These are phyloP conservation scores for Tigriopus japonicus DNA, from an alignment of 1,140 invertebrate genomes.

Conservation along the genomic window DNA sequence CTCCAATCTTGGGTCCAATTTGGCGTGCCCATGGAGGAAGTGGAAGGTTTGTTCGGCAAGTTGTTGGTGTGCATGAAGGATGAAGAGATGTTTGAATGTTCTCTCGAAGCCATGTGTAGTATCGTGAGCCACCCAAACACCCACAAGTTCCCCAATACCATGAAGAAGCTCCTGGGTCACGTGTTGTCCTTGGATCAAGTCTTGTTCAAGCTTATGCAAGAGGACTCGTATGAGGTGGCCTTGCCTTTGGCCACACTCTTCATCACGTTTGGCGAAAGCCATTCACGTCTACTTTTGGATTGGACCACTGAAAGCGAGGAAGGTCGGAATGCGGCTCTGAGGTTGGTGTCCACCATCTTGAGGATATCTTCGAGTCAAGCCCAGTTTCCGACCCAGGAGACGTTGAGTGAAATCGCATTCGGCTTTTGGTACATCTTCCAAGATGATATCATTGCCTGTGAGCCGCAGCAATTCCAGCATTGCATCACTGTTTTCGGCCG, in stretches of 20 bases:
- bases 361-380: conserved; percentile 55
- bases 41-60: conserved; percentile 23
- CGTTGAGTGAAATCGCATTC: conserved; percentile 56
- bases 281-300: conserved; percentile 39
- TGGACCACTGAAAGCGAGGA: conserved; percentile 28
- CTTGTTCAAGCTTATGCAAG: neutral
- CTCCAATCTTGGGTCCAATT: conserved; percentile 42
- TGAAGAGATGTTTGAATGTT: conserved; percentile 34
- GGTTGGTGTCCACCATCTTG: conserved; percentile 40
- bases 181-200: conserved; percentile 18
- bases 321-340: conserved; percentile 25
- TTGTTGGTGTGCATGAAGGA: conserved; percentile 26
- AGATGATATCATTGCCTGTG: conserved; percentile 39
- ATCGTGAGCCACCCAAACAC: conserved; percentile 36
- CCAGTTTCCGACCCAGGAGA: conserved; percentile 63
- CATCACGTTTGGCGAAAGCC: conserved; percentile 40
- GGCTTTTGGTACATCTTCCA: conserved; percentile 66
- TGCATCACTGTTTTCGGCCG: conserved; percentile 36
- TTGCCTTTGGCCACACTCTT: conserved; percentile 39
- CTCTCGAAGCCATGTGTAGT: conserved; percentile 37
- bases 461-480: conserved; percentile 29
- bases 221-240: conserved; percentile 27
- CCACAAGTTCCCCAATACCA: conserved; percentile 30
- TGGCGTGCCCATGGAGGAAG: conserved; percentile 24
- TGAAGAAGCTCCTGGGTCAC: conserved; percentile 32